Evolutionary conservation across 1,140 invertebrate species (phyloP), one percentile per base, ranked within the genome.

Genomic region (Scaptomyza pallida): DNA sequence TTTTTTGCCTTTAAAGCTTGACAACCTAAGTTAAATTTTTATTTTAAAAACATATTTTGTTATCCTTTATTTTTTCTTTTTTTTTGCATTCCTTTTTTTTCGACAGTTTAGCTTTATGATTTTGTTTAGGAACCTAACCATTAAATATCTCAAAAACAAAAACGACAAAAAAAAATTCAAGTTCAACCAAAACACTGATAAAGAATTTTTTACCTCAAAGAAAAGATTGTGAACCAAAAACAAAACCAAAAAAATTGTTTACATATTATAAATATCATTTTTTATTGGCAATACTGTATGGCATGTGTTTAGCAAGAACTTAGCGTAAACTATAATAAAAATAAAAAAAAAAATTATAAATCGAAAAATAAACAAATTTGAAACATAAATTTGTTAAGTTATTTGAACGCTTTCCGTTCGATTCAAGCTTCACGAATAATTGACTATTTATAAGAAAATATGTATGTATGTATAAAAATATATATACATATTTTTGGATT

Each of bases 71-170:
- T 16, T 1, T 6, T 26, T 23, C n/a, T 5, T 16, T 16, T 16
- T 56, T 12, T 30, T 23, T n/a, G n/a, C n/a, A n/a, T n/a, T n/a
- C n/a, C n/a, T n/a, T 16, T 5, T 12, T 17, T 47, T 72, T 67
- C 67, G 63, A 62, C 69, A 67, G 54, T 72, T 47, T 55, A 57
- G 61, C 64, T 71, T 51, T 15, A 15, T 57, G 23, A 21, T 62
- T 65, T 40, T 16, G 16, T 35, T 70, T 56, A 50, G 67, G 67
- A 70, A 69, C 41, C 59, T 63, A 48, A 62, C 65, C 59, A 54
- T 47, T 2, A 47, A 19, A 41, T 21, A 45, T 61, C 47, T 23
- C 23, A 3, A 52, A 23, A 26, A 1, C 10, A 48, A 16, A 40
- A 2, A n/a, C 2, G n/a, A 37, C 8, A 37, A n/a, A 3, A 3